Base-by-base conservation (phyloP, 64 coral and sea anemone genomes). In the Porites lutea region DNA sequence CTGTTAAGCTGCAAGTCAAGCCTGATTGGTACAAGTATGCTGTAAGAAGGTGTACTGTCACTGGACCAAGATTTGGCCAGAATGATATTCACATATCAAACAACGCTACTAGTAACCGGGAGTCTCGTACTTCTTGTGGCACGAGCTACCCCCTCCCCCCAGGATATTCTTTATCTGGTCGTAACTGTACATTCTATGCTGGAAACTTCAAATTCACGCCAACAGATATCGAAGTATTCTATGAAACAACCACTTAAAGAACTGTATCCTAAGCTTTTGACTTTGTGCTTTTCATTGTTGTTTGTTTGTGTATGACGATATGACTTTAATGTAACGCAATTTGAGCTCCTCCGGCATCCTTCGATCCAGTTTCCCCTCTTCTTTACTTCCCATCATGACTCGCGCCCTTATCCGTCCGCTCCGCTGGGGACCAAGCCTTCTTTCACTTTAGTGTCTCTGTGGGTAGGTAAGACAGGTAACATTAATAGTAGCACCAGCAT, bases 211-310 rank as follows among this genome's bases (percentile, higher is more conserved):
- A 4, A 6, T 76, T 76, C 14, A 49, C 46, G 16, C 73, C 73
- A 16, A 76, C 73, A 2, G 45, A 76, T 50, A 52, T 76, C 14
- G 73, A 76, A 48, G 73, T 76, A 76, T 76, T 76, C 19, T 76
- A 76, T 48, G 73, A 76, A 76, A 50, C 46, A 50, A 16, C 19
- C 14, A 15, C 46, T 19, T 76, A 52, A 44, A 44, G 44, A 12
- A 37, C 27, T 37, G 27, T 37, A 37, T 37, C 54, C 27, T 37
- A 1, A 37, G 27, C 27, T 37, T 37, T 37, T 37, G 27, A 37
- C 27, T 37, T 37, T 37, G 27, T 37, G 27, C 27, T 37, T 37
- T 37, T 37, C 27, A 37, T 37, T 37, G 27, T 37, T 37, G 54
- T 5, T 57, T 57, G 54, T 57, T 57, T 57, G 54, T 57, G 3